phyloP scores from a whole-genome alignment of 2,797 vertebrate genomes.

The Carcharodon carcharias region DNA sequence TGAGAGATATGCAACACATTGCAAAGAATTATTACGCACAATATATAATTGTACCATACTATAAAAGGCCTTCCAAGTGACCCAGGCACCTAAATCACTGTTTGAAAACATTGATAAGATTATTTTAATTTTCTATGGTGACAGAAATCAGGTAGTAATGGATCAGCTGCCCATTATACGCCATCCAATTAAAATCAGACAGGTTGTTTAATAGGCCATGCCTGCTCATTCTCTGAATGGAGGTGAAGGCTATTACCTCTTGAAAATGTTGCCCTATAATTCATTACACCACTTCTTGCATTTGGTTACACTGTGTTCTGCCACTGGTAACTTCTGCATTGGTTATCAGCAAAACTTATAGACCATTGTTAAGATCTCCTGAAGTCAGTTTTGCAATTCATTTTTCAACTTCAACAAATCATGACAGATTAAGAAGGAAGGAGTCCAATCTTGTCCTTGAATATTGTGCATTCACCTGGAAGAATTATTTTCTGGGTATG shows the following conservation, averaged over 20 bases:
- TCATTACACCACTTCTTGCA: not conserved
- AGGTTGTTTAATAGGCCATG: not conserved
- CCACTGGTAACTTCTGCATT: not conserved
- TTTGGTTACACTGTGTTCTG: not conserved
- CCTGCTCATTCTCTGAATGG: not conserved
- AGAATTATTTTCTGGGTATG: not conserved
- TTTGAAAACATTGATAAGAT: not conserved
- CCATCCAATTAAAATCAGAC: not conserved
- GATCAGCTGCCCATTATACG: not conserved
- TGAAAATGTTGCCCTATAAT: not conserved
- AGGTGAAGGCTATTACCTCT: not conserved
- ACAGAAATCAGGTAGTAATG: not conserved
- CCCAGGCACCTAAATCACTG: not conserved
- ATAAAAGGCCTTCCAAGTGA: not conserved
- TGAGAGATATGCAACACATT: not conserved
- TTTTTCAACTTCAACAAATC: not conserved
- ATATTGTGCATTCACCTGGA: not conserved
- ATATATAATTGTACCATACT: not conserved
- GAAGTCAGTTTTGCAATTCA: not conserved
- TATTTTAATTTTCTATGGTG: not conserved
- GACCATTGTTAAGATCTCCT: not conserved
- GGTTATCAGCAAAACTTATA: not conserved
- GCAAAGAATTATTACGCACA: not conserved
- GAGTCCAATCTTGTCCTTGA: not conserved
- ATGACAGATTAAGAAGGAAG: not conserved